Evolutionary conservation across 2,797 vertebrate genomes (phyloP), one percentile per base, ranked within the genome.

Genomic region (Darevskia mixta): DNA sequence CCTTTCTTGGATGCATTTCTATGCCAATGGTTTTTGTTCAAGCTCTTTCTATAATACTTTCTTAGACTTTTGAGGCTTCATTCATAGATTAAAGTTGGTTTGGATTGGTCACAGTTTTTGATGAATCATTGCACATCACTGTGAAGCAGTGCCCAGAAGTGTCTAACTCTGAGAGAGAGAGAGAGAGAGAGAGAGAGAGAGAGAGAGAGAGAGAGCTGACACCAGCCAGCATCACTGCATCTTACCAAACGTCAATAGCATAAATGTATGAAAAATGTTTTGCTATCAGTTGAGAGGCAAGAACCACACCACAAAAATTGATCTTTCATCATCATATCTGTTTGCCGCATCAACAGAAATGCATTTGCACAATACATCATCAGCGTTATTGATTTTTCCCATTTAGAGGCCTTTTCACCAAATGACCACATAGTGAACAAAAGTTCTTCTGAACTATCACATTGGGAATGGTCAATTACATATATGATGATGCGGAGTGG

Each of bases 391-490:
- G 93, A 90, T 91, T 95, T 92, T 92, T 92, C 90, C 80, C 88
- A 93, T 95, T 95, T 93, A 94, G 89, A 94, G 90, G 79, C 88
- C 88, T 94, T 95, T 93, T 93, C 93, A 93, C 90, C 88, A 88
- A 55, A 94, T 92, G 90, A 89, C 89, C 45, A 87, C 82, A 72
- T 86, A 86, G 92, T 55, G 90, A 93, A 95, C 91, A 93, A 95
- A 94, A 92, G 93, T 90, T 94, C 92, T 93, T 91, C 92, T 92
- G 89, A 85, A 86, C 27, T 86, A 45, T 82, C 58, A 41, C 64
- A 93, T 29, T 89, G 92, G 93, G 92, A 95, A 93, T 92, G 91
- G 91, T 93, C 93, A 91, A 94, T 95, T 94, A 91, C 93, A 89
- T 92, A 90, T 91, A 90, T 92, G 91, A 87, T 64, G 81, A 81